These are phyloP conservation scores for Saiga tatarica DNA, from an alignment of 2,113 vertebrate species.

Conservation along the genomic window DNA sequence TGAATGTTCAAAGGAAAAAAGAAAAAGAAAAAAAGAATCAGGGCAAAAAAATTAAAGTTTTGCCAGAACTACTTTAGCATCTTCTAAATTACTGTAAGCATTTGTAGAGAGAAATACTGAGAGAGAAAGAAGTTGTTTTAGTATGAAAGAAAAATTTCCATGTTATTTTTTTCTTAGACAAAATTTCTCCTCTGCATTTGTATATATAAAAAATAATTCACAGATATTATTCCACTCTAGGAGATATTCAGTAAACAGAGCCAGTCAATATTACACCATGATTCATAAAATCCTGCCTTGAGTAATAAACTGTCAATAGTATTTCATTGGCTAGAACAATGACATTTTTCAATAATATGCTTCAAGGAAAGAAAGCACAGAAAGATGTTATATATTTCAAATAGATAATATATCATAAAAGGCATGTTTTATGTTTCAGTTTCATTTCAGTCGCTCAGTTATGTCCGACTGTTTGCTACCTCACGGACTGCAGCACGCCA, in stretches of 20 bases:
- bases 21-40: neutral
- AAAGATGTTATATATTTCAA: neutral
- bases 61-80: neutral
- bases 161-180: neutral
- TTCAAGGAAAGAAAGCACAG: neutral
- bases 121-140: neutral
- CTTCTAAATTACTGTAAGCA: neutral
- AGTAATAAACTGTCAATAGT: neutral
- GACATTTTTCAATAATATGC: neutral
- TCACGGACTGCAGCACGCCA: neutral
- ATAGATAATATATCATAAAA: neutral
- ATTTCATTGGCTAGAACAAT: neutral
- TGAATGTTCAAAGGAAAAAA: neutral
- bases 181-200: neutral
- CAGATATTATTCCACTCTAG: neutral
- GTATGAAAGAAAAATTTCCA: neutral
- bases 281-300: neutral
- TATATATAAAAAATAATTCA: neutral
- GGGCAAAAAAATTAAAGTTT: neutral
- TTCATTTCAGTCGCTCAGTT: neutral
- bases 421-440: neutral
- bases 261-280: neutral
- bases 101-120: neutral
- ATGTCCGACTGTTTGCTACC: neutral
- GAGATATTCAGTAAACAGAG: neutral